Evolutionary conservation across 2,113 vertebrate species (phyloP), one percentile per base, ranked within the genome.

Genomic region (Tyrannus savana): DNA sequence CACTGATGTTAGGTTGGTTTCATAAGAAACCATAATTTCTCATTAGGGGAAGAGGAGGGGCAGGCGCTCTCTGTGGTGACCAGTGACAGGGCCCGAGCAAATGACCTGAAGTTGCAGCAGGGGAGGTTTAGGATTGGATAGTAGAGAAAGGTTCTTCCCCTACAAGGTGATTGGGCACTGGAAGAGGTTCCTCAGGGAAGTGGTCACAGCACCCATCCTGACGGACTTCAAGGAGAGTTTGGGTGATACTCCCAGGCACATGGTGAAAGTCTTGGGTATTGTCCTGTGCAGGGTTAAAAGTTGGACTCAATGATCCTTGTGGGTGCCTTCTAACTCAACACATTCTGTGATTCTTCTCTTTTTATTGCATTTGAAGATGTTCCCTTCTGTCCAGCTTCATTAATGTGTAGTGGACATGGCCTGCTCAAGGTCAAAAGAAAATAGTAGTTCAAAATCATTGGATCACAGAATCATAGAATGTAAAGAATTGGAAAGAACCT

Each of bases 341-440:
- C 30, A 42, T 30, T 14, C 28, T 42, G 8, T 42, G 60, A 42
- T 42, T 41, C 19, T 31, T 85, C 4, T 35, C 7, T 67, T 63
- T 31, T 31, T 19, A 31, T 2, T 28, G 12, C 9, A 14, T 56
- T 27, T 47, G 50, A 89, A 68, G 8, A 18, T 21, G 9, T 23
- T 62, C 3, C 2, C 2, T 8, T 42, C 19, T 52, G 72, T 49
- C 47, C 7, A 39, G 3, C 6, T 84, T n/a, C 5, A 8, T n/a
- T 22, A 9, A 9, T 2, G 1, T 5, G 4, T 28, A 67, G 15
- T 42, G 6, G 7, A 8, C 30, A 47, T 14, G 35, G 8, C 9
- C 41, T 14, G 16, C 1, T 55, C 47, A 47, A 79, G 23, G 30
- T 10, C 30, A 78, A 31, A 44, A 67, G 3, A 42, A 89, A 91